Base-by-base conservation (phyloP, 2,113 vertebrate species). In the Clupea harengus region DNA sequence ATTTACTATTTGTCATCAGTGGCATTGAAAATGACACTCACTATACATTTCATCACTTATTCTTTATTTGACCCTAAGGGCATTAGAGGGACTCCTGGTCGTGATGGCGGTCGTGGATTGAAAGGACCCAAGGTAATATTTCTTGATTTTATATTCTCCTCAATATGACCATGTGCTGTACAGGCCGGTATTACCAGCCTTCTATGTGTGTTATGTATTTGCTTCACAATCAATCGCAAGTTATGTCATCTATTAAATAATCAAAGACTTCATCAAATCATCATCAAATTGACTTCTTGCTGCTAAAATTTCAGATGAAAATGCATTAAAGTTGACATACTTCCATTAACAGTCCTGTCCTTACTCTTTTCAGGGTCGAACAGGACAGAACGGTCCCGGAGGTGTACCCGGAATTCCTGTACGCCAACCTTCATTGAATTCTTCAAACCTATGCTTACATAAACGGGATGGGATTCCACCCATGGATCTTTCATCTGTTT, bases 321-420 rank as follows among this genome's bases (percentile, higher is more conserved):
- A 9, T 64, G 60, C 60, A 67, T 67, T 6, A 6, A 78, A 13
- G 28, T 78, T 10, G 15, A 78, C 72, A 78, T 10, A 39, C 5
- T 13, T 44, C 13, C 5, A 28, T 6, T 75, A 13, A 72, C 28
- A 75, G 9, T 32, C 9, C 83, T 78, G 32, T 20, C 78, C 18
- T 25, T 0, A 54, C 46, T 10, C 9, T 78, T 46, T 28, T 13
- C 90, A 97, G 96, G 96, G 96, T 82, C 94, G 93, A 0, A 83
- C 89, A 54, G 96, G 96, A 82, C 95, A 95, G 84, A 91, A 92
- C 3, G 96, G 96, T 45, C 90, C 94, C 47, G 94, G 91, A 4
- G 96, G 96, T 87, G 60, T 90, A 17, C 94, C 94, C 45, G 96
- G 95, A 84, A 54, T 90, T 47, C 90, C 89, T 0, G 96, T 97